Evolutionary conservation across 2,113 vertebrate genomes (phyloP).

Genomic region (Redunca redunca): DNA sequence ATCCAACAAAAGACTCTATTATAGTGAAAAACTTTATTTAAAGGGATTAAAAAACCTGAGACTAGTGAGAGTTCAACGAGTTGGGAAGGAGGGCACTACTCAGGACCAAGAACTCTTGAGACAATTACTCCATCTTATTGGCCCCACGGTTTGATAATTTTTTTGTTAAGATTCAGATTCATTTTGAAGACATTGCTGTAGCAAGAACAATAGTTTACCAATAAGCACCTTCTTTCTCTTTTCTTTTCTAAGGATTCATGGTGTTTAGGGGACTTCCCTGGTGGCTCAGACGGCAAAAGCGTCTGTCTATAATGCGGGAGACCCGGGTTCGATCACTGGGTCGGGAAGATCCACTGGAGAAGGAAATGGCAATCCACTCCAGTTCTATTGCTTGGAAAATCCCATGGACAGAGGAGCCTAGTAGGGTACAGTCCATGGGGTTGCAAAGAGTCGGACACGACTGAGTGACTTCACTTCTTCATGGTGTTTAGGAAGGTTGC

Average conservation of each 20-base stretch:
- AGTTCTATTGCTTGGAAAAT: too few relatives aligned
- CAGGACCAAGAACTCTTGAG: background rate
- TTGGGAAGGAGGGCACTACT: background rate
- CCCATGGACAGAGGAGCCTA: too few relatives aligned
- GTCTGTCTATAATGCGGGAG: too few relatives aligned
- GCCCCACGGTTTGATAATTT: background rate
- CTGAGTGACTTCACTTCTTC: background rate
- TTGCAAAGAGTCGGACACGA: too few relatives aligned
- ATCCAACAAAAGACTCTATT: background rate
- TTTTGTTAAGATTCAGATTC: background rate
- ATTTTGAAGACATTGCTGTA: background rate
- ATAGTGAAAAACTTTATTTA: background rate
- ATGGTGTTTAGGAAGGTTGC: background rate
- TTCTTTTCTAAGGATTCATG: background rate
- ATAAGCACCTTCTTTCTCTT: background rate
- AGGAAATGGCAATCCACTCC: too few relatives aligned
- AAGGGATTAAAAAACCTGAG: background rate
- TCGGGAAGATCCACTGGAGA: rapidly evolving
- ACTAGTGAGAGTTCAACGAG: background rate
- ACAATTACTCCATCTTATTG: background rate
- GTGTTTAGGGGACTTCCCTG: background rate
- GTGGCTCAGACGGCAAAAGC: too few relatives aligned
- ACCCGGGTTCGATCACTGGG: rapidly evolving
- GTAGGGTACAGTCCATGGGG: too few relatives aligned
- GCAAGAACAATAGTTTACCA: background rate